Base-by-base conservation (phyloP, 1,140 invertebrate genomes). In the Triops longicaudatus region DNA sequence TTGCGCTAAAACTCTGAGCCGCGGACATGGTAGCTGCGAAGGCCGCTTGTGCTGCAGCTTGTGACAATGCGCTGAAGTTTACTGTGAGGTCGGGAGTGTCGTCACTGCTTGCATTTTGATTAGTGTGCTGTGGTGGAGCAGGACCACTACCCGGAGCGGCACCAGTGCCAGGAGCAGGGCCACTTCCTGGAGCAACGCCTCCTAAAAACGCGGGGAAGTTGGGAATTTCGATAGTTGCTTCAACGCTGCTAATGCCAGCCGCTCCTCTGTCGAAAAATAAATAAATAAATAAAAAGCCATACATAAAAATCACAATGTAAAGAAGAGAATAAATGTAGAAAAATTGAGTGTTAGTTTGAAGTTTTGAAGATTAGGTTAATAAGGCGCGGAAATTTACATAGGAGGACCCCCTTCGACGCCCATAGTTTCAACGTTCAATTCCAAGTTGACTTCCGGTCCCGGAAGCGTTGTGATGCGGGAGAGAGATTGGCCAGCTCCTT, bases 1-100 rank as follows among this genome's bases (percentile, higher is more conserved):
- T 7, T 73, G 73, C 37, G 41, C 81, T 80, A 22, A 79, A 74
- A 42, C 80, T 79, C 41, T 82, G 79, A 28, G 83, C 84, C 14
- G 86, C 86, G 43, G 86, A 85, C 9, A 86, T 82, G 37, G 84
- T 84, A 75, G 84, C 85, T 72, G 85, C 86, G 42, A 86, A 81
- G 12, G 84, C 84, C 79, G 84, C 86, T 26, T 84, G 83, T 27
- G 81, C 81, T 22, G 83, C 83, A 75, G 84, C 84, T 78, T 86
- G 83, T 11, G 83, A 82, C 31, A 82, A 31, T 17, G 79, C 77
- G 72, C 31, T 37, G 31, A 37, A 37, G 7, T 37, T 37, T 4
- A 37, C 31, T 37, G 31, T 37, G 31, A 4, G 7, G 31, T 37
- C 7, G 7, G 31, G 2, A 7, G 7, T 4, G 31, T 37, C 31